Conservation (phyloP, 2,888 invertebrate genomes). For the Scrobipalpa atriplicella region DNA sequence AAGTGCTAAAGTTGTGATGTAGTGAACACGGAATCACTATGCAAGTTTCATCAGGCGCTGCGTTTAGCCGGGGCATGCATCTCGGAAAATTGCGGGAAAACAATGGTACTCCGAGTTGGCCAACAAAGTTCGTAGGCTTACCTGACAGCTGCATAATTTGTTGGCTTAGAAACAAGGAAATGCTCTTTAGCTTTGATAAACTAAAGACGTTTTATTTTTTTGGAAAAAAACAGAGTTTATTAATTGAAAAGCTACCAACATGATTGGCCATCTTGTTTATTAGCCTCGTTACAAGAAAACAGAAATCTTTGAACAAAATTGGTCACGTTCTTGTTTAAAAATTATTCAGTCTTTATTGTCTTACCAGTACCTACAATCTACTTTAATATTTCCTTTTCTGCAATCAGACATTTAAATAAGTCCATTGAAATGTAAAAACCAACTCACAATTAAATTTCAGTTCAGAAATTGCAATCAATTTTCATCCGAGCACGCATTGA, state of each 20-base stretch:
- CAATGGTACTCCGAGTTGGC: not conserved
- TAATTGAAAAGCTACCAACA: not conserved
- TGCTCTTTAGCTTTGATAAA: not conserved
- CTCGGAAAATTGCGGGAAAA: conserved; percentile 10
- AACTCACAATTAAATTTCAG: not conserved
- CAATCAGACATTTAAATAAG: not conserved
- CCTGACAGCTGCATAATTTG: conserved; percentile 15
- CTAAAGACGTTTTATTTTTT: not conserved
- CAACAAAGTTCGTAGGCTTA: conserved; percentile 7
- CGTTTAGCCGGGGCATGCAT: conserved; percentile 7
- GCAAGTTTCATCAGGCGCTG: conserved; percentile 15
- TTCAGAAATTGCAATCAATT: not conserved
- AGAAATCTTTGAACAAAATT: no score
- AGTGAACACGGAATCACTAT: not conserved
- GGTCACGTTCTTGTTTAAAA: no score
- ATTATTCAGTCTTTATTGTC: no score
- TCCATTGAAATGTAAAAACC: not conserved
- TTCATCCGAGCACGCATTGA: conserved; percentile 1
- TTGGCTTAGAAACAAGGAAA: conserved; percentile 1
- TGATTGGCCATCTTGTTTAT: not conserved
- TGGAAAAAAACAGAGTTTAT: not conserved
- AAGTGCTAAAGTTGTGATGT: conserved; percentile 8
- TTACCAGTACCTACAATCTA: no score
- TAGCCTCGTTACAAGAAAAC: not conserved
- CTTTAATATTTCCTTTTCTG: no score